phyloP scores from a whole-genome alignment of 2,888 invertebrate species.

The Didymodactylos carnosus region DNA sequence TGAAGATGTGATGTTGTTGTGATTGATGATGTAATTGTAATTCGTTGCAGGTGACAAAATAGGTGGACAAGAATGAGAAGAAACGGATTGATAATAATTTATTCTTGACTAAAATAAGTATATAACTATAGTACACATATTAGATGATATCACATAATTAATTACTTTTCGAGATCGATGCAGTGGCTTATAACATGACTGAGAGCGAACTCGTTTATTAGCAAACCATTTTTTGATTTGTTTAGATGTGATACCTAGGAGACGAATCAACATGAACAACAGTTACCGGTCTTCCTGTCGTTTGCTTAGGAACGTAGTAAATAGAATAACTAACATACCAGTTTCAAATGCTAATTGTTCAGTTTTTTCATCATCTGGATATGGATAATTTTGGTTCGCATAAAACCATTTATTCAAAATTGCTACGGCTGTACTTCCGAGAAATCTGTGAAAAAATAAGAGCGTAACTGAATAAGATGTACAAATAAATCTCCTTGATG shows the following conservation, averaged over 20 bases:
- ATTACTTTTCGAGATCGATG: constrained; percentile 4
- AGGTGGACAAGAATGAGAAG: background rate
- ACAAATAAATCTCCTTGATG: background rate
- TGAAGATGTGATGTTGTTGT: background rate
- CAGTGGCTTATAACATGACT: constrained; percentile 11
- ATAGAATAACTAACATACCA: constrained; percentile 1
- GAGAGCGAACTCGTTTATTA: constrained; percentile 12
- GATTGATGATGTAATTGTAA: background rate
- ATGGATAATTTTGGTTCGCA: constrained; percentile 9
- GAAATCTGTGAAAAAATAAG: background rate
- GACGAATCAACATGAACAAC: too few relatives aligned
- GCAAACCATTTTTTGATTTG: constrained; percentile 15
- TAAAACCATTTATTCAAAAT: constrained; percentile 11
- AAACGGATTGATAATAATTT: too few relatives aligned
- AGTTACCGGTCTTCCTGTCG: too few relatives aligned
- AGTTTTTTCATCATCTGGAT: constrained; percentile 12
- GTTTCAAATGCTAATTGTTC: constrained; percentile 9
- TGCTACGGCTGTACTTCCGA: constrained; percentile 1
- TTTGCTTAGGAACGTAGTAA: too few relatives aligned
- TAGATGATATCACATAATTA: background rate
- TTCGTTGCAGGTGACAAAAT: background rate
- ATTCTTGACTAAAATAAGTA: background rate
- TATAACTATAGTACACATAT: background rate
- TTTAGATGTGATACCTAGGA: constrained; percentile 2
- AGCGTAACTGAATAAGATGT: too few relatives aligned